Evolutionary conservation across 2,797 vertebrate genomes (phyloP), one percentile per base, ranked within the genome.

Genomic region (Spheniscus humboldti): DNA sequence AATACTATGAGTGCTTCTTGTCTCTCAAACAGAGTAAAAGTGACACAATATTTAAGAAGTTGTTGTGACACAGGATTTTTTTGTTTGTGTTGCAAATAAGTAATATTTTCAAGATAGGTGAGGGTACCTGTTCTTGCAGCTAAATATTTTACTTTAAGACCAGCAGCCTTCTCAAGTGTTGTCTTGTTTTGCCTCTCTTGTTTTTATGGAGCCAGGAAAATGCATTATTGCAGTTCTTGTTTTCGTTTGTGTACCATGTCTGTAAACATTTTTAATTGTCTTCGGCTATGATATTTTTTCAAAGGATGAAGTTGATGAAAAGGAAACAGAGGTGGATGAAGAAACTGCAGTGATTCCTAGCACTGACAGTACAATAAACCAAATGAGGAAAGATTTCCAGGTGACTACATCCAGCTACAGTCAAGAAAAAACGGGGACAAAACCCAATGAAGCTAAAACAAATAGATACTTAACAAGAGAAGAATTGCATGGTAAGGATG

Each of bases 291-390:
- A 43, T 97, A 94, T 95, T 80, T 96, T 98, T 97, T 95, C 90
- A 93, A 97, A 98, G 98, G 97, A 98, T 85, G 97, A 98, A 97
- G 97, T 96, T 85, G 94, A 97, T 75, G 96, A 95, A 89, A 97
- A 96, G 84, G 91, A 96, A 91, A 37, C 86, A 86, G 90, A 96
- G 31, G 82, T 68, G 66, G 90, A 96, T 90, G 97, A 97, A 96
- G 98, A 95, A 62, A 85, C 41, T 84, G 45, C 67, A 85, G 88
- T 97, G 67, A 91, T 96, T 93, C 93, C 97, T 82, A 96, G 93
- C 78, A 97, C 92, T 98, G 97, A 97, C 24, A 97, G 95, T 95
- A 75, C 73, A 83, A 78, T 97, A 85, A 98, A 98, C 78, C 98
- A 98, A 69, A 97, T 98, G 72, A 98, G 84, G 84, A 98, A 98